These are phyloP conservation scores for Eumeta japonica DNA, from an alignment of 1,140 invertebrate genomes.

Conservation along the genomic window DNA sequence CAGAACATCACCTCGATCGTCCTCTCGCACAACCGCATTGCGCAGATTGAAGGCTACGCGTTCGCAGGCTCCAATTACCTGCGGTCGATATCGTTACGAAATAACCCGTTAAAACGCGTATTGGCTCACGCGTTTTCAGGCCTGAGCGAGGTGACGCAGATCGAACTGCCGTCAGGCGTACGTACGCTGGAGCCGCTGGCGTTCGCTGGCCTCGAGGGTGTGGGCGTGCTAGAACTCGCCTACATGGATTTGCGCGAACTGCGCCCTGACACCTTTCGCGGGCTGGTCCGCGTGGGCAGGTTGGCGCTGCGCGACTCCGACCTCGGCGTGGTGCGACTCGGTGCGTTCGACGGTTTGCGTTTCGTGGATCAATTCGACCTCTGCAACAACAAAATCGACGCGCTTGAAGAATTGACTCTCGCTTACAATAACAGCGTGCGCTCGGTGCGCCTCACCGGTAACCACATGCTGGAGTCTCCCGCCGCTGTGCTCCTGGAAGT, in stretches of 20 bases:
- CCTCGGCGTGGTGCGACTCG: conserved; percentile 68
- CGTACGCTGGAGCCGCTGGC: conserved; percentile 72
- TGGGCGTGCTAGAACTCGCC: conserved; percentile 72
- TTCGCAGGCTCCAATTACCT: conserved; percentile 82
- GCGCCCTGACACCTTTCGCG: conserved; percentile 70
- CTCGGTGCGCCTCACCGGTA: conserved; percentile 71
- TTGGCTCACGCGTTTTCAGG: conserved; percentile 77
- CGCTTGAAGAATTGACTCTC: conserved; percentile 70
- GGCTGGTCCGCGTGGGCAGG: conserved; percentile 70
- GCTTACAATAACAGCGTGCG: conserved; percentile 67
- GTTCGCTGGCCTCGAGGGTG: conserved; percentile 76
- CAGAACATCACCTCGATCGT: conserved; percentile 77
- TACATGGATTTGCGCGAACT: conserved; percentile 78
- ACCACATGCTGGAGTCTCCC: conserved; percentile 74
- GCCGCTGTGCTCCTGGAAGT: conserved; percentile 68
- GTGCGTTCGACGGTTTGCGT: conserved; percentile 70
- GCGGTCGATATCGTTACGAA: conserved; percentile 69
- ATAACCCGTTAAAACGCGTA: conserved; percentile 74
- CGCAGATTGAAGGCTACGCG: conserved; percentile 73
- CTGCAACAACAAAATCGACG: conserved; percentile 81
- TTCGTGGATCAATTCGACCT: conserved; percentile 71
- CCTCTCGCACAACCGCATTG: conserved; percentile 75
- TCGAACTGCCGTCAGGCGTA: conserved; percentile 76
- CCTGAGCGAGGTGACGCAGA: conserved; percentile 71
- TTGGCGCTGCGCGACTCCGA: conserved; percentile 78